phyloP scores from a whole-genome alignment of 2,113 vertebrate species.

The Anhinga rufa region DNA sequence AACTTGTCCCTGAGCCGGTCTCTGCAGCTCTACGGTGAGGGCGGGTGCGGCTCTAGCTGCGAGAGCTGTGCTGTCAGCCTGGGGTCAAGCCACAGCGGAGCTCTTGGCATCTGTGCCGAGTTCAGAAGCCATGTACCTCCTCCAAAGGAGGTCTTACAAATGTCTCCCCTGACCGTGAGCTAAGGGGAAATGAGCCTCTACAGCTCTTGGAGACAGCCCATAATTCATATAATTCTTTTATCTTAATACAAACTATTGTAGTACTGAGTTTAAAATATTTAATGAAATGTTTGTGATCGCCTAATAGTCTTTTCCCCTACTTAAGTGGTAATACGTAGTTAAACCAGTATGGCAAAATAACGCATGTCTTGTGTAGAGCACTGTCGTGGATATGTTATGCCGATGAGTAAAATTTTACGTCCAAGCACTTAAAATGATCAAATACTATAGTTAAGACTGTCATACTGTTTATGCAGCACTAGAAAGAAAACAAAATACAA shows the following conservation, averaged over 20 bases:
- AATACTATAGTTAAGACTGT: conserved; percentile 70
- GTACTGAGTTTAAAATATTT: neutral
- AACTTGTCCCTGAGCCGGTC: neutral
- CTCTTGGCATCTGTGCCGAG: neutral
- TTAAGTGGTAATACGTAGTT: neutral
- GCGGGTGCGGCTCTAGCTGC: neutral
- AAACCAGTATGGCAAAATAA: neutral
- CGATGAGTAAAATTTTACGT: conserved; percentile 43
- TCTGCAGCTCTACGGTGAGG: neutral
- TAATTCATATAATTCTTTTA: neutral
- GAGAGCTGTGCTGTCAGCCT: neutral
- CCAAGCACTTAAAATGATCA: conserved; percentile 63
- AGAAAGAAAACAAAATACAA: conserved; percentile 68
- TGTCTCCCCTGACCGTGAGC: neutral
- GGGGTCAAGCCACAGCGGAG: neutral
- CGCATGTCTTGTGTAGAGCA: conserved; percentile 29
- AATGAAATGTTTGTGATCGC: neutral
- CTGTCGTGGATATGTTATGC: conserved; percentile 46
- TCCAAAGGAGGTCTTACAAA: neutral
- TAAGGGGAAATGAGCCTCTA: neutral
- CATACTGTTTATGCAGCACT: conserved; percentile 48
- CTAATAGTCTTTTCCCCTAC: neutral
- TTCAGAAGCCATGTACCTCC: neutral
- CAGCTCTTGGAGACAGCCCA: neutral
- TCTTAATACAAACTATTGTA: neutral